A percentile compares a stretch with the other conserved stretches of the same genome.
phyloP scores from a whole-genome alignment of 2,797 vertebrate species.

The Chelonia mydas region DNA sequence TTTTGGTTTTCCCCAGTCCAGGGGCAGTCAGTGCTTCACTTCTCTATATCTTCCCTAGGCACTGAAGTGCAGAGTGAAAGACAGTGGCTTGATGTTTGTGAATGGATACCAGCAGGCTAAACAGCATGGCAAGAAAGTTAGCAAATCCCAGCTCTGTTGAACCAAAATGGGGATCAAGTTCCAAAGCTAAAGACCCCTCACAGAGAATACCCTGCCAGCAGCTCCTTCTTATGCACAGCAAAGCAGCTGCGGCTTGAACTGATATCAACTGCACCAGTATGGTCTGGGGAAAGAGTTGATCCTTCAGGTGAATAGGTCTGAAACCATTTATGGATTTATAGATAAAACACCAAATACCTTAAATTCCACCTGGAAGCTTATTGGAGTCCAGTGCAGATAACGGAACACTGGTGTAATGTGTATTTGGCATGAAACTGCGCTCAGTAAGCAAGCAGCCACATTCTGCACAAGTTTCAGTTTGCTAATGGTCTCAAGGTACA shows the following conservation, averaged over 20 bases:
- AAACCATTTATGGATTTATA: background rate
- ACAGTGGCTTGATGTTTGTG: background rate
- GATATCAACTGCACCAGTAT: background rate
- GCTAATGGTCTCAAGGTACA: background rate
- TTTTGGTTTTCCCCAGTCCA: background rate
- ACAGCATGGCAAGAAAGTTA: background rate
- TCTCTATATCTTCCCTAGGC: background rate
- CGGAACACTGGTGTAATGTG: fast-evolving
- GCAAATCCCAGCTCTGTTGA: background rate
- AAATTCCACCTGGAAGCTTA: background rate
- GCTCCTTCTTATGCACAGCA: background rate
- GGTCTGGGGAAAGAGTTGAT: background rate
- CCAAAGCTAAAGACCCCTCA: background rate
- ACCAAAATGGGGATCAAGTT: background rate
- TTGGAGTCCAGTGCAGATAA: background rate
- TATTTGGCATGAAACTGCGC: fast-evolving
- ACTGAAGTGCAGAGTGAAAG: background rate
- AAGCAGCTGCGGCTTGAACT: background rate
- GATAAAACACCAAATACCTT: fast-evolving
- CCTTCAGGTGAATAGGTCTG: background rate
- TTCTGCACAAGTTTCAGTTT: fast-evolving
- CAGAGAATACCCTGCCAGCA: background rate
- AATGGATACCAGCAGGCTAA: background rate
- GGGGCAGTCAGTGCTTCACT: background rate
- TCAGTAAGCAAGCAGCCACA: background rate